phyloP scores from a whole-genome alignment of 2,113 vertebrate species.

The Alouatta palliata region DNA sequence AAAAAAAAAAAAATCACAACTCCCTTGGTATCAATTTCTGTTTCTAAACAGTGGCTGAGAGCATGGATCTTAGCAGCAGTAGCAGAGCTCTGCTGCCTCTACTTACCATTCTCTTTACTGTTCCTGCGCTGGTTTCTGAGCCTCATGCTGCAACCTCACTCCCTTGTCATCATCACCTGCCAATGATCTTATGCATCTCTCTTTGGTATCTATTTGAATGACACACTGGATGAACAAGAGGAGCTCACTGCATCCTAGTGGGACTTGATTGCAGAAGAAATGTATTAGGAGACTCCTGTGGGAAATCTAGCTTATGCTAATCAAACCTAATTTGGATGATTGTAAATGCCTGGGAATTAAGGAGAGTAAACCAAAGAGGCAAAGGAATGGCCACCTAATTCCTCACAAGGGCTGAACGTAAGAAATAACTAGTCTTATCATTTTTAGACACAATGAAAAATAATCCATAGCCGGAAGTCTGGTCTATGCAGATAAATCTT shows the following conservation, averaged over 20 bases:
- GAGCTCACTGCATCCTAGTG: conserved; percentile 41
- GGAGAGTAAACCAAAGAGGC: conserved; percentile 50
- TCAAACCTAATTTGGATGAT: conserved; percentile 60
- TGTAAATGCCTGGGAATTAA: conserved; percentile 65
- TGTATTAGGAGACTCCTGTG: conserved; percentile 41
- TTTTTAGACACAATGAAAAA: conserved; percentile 67
- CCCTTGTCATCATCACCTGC: not conserved
- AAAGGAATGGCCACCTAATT: conserved; percentile 53
- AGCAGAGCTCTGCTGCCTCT: not conserved
- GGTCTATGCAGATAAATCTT: conserved; percentile 76
- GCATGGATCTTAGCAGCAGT: not conserved
- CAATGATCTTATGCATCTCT: conserved; percentile 14
- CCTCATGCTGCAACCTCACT: not conserved
- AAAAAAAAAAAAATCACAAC: not conserved
- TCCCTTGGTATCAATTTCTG: not conserved
- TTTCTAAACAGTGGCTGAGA: not conserved
- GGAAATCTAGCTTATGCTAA: conserved; percentile 69
- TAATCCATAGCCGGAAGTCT: conserved; percentile 63
- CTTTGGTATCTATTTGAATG: conserved; percentile 55
- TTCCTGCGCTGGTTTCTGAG: not conserved
- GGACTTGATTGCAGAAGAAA: conserved; percentile 48
- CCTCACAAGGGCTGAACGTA: conserved; percentile 45
- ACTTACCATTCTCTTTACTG: not conserved
- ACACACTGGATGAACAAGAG: conserved; percentile 46
- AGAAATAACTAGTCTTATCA: conserved; percentile 71